Evolutionary conservation across 2,888 invertebrate species (phyloP).

Genomic region (Dyspetes luteomarginatus): DNA sequence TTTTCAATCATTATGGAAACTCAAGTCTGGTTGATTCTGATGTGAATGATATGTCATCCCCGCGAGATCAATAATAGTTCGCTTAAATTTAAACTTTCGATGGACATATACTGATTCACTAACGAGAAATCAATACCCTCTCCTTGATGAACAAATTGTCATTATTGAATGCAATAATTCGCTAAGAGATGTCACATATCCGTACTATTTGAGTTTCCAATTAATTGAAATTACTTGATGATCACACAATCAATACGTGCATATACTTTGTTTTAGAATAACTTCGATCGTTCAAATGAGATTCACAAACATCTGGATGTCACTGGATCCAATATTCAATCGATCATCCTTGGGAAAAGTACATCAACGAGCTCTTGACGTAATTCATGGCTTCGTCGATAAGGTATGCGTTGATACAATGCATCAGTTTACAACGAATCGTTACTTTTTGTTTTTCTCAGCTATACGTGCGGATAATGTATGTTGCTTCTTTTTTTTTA

Average conservation of each 20-base stretch:
- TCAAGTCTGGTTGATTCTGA: not conserved
- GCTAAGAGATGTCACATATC: no score
- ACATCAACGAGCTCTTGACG: conserved; percentile 82
- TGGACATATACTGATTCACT: no score
- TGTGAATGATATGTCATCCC: not conserved
- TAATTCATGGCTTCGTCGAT: conserved; percentile 85
- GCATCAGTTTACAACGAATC: not conserved
- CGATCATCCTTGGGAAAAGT: conserved; percentile 82
- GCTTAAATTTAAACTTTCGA: no score
- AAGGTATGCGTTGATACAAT: conserved; percentile 78
- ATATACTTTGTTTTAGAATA: conserved; percentile 75
- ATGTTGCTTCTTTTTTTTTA: no score
- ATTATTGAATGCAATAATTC: not conserved
- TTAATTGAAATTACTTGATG: no score
- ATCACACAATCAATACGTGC: no score
- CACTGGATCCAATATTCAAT: conserved; percentile 84
- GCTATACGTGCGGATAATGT: no score
- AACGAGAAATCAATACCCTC: not conserved
- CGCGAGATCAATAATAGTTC: not conserved
- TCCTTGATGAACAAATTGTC: not conserved
- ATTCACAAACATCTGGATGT: conserved; percentile 84
- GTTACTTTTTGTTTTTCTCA: not conserved
- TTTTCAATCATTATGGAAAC: not conserved
- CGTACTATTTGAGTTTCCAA: not conserved
- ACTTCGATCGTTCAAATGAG: conserved; percentile 80